Percentiles rank a stretch among this genome's conserved stretches.
phyloP scores from a whole-genome alignment of 2,888 invertebrate genomes.

The Orthosia cruda region DNA sequence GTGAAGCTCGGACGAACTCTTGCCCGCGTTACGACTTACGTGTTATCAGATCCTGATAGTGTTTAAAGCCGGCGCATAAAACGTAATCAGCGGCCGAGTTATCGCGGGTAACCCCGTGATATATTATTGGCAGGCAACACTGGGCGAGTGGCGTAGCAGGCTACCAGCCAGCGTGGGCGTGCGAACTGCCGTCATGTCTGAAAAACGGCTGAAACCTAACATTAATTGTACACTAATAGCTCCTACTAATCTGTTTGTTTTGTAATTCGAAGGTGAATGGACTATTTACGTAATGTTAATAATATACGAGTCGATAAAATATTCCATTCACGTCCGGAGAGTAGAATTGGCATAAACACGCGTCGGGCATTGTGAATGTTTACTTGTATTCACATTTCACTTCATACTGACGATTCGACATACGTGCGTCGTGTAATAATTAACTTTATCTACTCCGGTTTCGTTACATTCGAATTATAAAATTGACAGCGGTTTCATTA shows the following conservation, averaged over 20 bases:
- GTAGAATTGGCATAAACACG: neutral
- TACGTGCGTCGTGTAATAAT: neutral
- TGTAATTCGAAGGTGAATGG: neutral
- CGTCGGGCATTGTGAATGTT: neutral
- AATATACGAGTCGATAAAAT: neutral
- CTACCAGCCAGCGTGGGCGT: too few species aligned
- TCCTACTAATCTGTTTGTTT: neutral
- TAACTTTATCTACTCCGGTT: too few species aligned
- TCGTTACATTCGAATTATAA: too few species aligned
- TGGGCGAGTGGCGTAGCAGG: neutral
- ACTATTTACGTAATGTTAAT: constrained; percentile 9
- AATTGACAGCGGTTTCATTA: too few species aligned
- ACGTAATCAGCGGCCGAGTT: constrained; percentile 45
- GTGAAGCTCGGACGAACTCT: neutral
- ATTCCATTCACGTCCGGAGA: neutral
- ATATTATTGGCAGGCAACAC: constrained; percentile 31
- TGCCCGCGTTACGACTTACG: constrained; percentile 6
- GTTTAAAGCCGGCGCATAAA: constrained; percentile 39
- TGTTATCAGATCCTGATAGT: constrained; percentile 35
- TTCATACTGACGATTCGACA: neutral
- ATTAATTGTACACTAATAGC: neutral
- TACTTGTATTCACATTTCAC: neutral
- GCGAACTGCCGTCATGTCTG: neutral
- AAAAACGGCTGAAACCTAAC: neutral
- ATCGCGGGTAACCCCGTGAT: constrained; percentile 34